phyloP scores from a whole-genome alignment of 2,113 vertebrate species.

The Nyctereutes procyonoides region DNA sequence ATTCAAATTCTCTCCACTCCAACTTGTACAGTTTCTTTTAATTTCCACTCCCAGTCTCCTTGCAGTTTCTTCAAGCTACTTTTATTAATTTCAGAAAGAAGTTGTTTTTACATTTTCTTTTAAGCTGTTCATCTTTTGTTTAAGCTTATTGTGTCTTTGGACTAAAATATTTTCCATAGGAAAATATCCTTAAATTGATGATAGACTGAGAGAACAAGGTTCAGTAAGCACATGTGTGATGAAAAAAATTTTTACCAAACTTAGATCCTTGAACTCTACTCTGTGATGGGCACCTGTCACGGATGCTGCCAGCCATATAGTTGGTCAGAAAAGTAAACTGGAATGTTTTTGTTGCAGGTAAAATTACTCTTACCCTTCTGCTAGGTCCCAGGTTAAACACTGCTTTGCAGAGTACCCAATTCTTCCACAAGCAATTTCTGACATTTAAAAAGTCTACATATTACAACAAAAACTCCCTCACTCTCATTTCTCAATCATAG shows the following conservation, averaged over 20 bases:
- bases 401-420: background rate
- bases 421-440: background rate
- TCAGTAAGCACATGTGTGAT: background rate
- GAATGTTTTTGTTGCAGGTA: background rate
- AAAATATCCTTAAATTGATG: conserved; percentile 18
- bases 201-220: background rate
- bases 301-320: background rate
- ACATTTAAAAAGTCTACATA: conserved; percentile 37
- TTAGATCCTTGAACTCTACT: background rate
- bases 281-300: background rate
- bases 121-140: background rate
- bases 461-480: background rate
- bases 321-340: background rate
- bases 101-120: conserved; percentile 55
- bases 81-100: background rate
- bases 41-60: background rate
- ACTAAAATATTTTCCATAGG: conserved; percentile 45
- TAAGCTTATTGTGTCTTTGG: conserved; percentile 9
- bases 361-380: background rate
- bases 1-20: background rate
- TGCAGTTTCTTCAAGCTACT: background rate
- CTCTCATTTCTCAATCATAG: conserved; percentile 54
- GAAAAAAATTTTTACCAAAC: background rate
- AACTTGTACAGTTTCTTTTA: background rate
- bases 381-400: background rate